Evolutionary conservation across 2,113 vertebrate genomes (phyloP).

Genomic region (Sylvietta virens): DNA sequence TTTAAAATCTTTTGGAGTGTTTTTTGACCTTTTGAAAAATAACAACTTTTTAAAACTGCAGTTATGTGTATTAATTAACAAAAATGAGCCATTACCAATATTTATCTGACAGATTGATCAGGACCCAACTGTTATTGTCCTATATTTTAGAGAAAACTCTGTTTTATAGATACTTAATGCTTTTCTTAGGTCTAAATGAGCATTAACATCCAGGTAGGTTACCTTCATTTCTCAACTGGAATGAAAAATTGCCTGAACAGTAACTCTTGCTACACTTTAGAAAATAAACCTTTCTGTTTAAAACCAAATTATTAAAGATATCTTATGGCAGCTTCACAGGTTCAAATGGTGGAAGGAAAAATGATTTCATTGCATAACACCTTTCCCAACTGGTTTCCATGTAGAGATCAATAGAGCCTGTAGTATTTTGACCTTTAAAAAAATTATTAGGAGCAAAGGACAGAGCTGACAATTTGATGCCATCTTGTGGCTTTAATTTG

Average conservation of each 20-base stretch:
- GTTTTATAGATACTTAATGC: not conserved
- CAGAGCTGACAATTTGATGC: not conserved
- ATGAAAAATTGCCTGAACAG: not conserved
- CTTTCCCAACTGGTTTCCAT: not conserved
- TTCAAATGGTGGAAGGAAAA: not conserved
- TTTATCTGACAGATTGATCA: not conserved
- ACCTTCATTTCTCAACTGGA: not conserved
- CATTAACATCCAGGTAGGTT: not conserved
- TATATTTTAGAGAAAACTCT: not conserved
- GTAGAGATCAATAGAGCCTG: not conserved
- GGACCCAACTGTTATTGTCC: not conserved
- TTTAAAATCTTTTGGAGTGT: not conserved
- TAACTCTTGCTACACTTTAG: not conserved
- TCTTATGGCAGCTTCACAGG: not conserved
- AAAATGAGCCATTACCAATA: not conserved
- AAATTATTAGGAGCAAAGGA: not conserved
- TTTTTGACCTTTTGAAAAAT: not conserved
- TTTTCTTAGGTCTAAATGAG: not conserved
- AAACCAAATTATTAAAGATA: not conserved
- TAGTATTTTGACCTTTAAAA: not conserved
- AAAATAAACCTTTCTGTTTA: not conserved
- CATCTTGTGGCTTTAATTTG: slow-evolving; percentile 20
- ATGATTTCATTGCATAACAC: not conserved
- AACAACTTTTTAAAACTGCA: not conserved
- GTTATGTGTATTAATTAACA: not conserved